Evolutionary conservation across 2,888 invertebrate genomes (phyloP).

Genomic region (Ophion ellenae): DNA sequence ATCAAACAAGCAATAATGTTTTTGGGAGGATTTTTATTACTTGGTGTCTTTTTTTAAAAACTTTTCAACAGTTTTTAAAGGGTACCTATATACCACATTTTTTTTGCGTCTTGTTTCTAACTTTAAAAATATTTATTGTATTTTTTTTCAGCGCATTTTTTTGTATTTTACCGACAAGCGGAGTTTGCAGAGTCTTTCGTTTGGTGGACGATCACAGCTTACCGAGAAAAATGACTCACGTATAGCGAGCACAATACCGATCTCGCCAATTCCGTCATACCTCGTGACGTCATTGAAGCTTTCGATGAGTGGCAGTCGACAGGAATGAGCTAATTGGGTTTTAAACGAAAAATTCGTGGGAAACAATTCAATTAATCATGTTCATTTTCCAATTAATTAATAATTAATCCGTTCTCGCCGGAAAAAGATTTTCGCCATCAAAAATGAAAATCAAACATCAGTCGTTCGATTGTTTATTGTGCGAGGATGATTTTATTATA

Average conservation of each 20-base stretch:
- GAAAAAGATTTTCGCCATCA: neutral
- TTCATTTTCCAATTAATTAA: neutral
- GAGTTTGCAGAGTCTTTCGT: neutral
- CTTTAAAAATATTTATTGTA: neutral
- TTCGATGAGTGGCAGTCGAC: constrained; percentile 5
- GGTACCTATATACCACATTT: too few relatives aligned
- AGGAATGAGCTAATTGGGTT: constrained; percentile 27
- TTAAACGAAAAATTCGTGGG: neutral
- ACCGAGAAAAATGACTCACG: constrained; percentile 48
- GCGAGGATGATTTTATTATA: too few relatives aligned
- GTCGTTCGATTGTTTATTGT: neutral
- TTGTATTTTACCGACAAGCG: neutral
- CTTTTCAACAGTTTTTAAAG: too few relatives aligned
- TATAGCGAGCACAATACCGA: constrained; percentile 34
- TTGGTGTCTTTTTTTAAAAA: too few relatives aligned
- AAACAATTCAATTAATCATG: constrained; percentile 17
- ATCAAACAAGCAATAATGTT: too few relatives aligned
- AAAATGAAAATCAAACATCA: neutral
- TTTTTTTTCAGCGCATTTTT: neutral
- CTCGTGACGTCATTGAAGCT: constrained; percentile 50
- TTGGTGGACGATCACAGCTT: neutral
- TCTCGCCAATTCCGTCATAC: constrained; percentile 46
- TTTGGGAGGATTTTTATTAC: too few relatives aligned
- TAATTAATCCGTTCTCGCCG: neutral
- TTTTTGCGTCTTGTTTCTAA: neutral